These are phyloP conservation scores for Scelioninae gen. 2 DNA, from an alignment of 2,888 invertebrate species.

Conservation along the genomic window DNA sequence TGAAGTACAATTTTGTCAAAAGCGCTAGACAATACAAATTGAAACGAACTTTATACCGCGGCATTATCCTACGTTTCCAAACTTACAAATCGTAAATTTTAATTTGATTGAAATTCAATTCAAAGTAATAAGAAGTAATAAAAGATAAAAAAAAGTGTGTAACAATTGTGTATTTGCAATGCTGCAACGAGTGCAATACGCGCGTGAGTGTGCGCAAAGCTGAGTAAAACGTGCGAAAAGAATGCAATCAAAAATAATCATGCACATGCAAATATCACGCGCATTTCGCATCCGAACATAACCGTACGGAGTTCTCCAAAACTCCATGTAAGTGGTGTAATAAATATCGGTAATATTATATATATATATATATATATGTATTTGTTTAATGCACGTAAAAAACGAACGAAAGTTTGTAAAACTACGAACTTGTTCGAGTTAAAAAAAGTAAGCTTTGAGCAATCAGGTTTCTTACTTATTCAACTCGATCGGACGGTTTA, in stretches of 20 bases:
- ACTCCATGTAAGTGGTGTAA: constrained; percentile 40
- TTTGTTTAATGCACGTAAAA: constrained; percentile 44
- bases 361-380: no score
- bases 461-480: no score
- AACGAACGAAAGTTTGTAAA: constrained; percentile 26
- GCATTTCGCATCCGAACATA: constrained; percentile 27
- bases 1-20: constrained; percentile 3
- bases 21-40: neutral
- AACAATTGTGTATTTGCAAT: constrained; percentile 51
- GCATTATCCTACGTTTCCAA: neutral
- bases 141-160: constrained; percentile 8
- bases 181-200: constrained; percentile 57
- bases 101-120: no score
- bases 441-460: no score
- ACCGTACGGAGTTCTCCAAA: constrained; percentile 35
- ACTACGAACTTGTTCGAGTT: no score
- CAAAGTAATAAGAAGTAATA: no score
- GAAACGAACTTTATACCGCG: neutral
- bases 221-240: constrained; percentile 61
- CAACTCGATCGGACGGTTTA: no score
- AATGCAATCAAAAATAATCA: constrained; percentile 57
- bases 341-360: constrained; percentile 39
- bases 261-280: constrained; percentile 58
- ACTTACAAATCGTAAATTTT: neutral
- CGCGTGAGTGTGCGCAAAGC: constrained; percentile 60